These are phyloP conservation scores for Bos taurus DNA, from an alignment of 2,113 vertebrate species.

Conservation along the genomic window ARS-UCD2.0 NC_037328.1:129743501-129744000, in stretches of 20 bases:
- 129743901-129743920: too few relatives aligned
- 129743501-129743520: not conserved
- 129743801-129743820: not conserved
- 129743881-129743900: too few relatives aligned
- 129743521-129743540: not conserved
- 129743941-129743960: too few relatives aligned
- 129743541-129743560: not conserved
- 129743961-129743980: too few relatives aligned
- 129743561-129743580: not conserved
- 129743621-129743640: not conserved
- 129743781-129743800: not conserved
- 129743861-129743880: too few relatives aligned
- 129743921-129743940: too few relatives aligned
- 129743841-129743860: too few relatives aligned
- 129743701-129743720: not conserved
- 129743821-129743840: too few relatives aligned
- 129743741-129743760: not conserved
- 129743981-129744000: too few relatives aligned
- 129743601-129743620: not conserved
- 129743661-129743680: not conserved
- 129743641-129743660: not conserved
- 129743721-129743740: not conserved
- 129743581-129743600: not conserved
- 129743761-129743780: not conserved
- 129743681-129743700: not conserved